These are phyloP conservation scores for Rhinoptilus africanus DNA, from an alignment of 2,113 vertebrate genomes.

Conservation along the genomic window DNA sequence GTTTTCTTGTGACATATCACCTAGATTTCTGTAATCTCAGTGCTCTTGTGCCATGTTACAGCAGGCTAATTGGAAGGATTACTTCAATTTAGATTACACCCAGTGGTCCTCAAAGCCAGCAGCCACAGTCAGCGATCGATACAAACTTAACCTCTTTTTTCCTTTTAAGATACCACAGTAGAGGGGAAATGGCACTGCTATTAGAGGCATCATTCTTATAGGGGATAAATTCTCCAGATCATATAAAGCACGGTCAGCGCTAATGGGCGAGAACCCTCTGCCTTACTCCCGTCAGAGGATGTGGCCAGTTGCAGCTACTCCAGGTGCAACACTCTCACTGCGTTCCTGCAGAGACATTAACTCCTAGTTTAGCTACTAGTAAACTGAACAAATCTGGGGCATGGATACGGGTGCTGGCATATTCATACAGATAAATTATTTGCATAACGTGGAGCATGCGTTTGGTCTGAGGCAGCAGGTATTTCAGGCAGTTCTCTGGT, in stretches of 20 bases:
- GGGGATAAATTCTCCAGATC: background rate
- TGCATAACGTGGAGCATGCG: fast-evolving
- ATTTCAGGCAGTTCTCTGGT: background rate
- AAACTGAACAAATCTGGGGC: background rate
- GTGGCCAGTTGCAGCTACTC: background rate
- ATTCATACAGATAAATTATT: background rate
- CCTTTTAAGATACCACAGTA: background rate
- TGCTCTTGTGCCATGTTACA: background rate
- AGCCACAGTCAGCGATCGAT: background rate
- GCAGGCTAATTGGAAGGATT: background rate
- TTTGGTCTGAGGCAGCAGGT: background rate
- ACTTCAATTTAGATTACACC: background rate
- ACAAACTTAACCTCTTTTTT: background rate
- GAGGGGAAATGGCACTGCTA: background rate
- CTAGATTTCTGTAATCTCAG: background rate
- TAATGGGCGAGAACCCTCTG: background rate
- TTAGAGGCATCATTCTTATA: background rate
- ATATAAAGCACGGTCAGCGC: background rate
- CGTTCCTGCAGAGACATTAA: background rate
- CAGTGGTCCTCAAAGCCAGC: background rate
- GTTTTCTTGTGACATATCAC: background rate
- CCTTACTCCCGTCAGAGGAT: background rate
- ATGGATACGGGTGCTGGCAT: background rate
- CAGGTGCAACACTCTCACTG: background rate
- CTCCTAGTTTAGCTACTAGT: background rate